A percentile compares a stretch with the other conserved stretches of the same genome.
Evolutionary conservation across 2,113 vertebrate species (phyloP).

Genomic region (Motacilla alba): DNA sequence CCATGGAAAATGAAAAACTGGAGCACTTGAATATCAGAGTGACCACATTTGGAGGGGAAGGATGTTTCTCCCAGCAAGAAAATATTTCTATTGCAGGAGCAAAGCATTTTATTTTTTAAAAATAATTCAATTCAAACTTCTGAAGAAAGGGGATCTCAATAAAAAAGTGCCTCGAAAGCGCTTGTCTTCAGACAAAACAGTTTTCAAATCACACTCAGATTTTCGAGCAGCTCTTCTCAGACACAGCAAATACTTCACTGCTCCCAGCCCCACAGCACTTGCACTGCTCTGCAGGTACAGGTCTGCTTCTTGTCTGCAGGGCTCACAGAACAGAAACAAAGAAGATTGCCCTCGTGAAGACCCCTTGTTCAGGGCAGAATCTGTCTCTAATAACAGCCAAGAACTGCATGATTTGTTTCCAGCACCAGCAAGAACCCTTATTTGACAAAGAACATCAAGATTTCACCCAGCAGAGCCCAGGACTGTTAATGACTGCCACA

Average conservation of each 20-base stretch:
- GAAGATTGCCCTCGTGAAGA: not conserved
- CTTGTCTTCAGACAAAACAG: not conserved
- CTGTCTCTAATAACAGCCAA: not conserved
- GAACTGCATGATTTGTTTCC: not conserved
- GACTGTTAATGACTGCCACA: not conserved
- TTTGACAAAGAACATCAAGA: not conserved
- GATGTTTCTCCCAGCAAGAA: not conserved
- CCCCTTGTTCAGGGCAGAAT: not conserved
- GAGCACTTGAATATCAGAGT: not conserved
- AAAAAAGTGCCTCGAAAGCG: not conserved
- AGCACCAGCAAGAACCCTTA: not conserved
- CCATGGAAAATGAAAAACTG: not conserved
- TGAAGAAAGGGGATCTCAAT: not conserved
- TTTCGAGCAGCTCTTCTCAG: not conserved
- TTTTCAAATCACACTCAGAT: not conserved
- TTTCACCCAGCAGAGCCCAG: not conserved
- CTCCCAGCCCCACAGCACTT: not conserved
- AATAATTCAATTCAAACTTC: not conserved
- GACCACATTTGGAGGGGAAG: not conserved
- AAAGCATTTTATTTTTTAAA: not conserved
- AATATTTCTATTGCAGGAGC: not conserved
- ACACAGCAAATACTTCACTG: not conserved
- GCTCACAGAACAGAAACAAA: not conserved
- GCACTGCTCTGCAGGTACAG: not conserved
- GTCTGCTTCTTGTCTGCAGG: not conserved